A percentile compares a stretch with the other conserved stretches of the same genome.
Evolutionary conservation across 2,113 vertebrate species (phyloP).

Genomic region (Apteryx mantelli): DNA sequence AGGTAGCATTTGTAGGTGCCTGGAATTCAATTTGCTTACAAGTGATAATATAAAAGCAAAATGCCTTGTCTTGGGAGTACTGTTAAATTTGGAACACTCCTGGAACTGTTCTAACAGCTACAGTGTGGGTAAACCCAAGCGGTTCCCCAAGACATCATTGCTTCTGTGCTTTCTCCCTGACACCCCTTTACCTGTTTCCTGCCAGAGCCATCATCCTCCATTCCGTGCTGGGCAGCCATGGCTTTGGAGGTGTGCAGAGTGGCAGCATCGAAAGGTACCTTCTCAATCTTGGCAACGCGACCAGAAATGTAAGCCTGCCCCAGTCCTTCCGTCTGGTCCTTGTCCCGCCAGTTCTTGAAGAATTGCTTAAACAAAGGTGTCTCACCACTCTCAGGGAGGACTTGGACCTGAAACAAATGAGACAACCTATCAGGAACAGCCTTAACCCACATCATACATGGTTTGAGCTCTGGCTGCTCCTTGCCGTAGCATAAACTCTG

Average conservation of each 20-base stretch:
- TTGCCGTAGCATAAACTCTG: background rate
- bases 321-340: slow-evolving; percentile 89
- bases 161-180: background rate
- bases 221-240: slow-evolving; percentile 97
- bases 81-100: background rate
- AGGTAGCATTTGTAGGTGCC: too few species aligned
- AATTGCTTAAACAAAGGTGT: slow-evolving; percentile 98
- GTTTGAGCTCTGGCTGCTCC: background rate
- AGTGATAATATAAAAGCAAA: background rate
- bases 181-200: slow-evolving; percentile 82
- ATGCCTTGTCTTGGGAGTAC: background rate
- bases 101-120: background rate
- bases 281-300: slow-evolving; percentile 91
- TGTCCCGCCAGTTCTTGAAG: slow-evolving; percentile 97
- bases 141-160: background rate
- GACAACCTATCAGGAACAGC: background rate
- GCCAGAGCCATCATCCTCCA: slow-evolving; percentile 92
- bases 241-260: slow-evolving; percentile 87
- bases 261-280: slow-evolving; percentile 89
- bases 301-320: slow-evolving; percentile 90
- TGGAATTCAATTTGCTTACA: background rate
- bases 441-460: background rate
- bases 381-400: slow-evolving; percentile 93
- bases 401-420: slow-evolving; percentile 79
- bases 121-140: background rate